Evolutionary conservation across 2,113 vertebrate genomes (phyloP), one percentile per base, ranked within the genome.

Genomic region (Ramphastos sulfuratus): DNA sequence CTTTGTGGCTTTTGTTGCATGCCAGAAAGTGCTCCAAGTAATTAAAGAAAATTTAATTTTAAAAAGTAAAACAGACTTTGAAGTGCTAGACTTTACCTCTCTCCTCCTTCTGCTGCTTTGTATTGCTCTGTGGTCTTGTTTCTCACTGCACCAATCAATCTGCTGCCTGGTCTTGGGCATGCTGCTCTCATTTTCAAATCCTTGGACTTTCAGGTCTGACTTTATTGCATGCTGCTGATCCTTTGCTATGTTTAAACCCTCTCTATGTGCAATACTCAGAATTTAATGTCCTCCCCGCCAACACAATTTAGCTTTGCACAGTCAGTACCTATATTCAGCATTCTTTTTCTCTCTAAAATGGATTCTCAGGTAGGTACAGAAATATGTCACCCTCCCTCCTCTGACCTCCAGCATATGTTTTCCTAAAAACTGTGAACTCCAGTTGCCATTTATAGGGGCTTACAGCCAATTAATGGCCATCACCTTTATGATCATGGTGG

Each of bases 111-210:
- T 67, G 19, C 48, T 69, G 31, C 61, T 75, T 79, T 89, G 33
- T 56, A 24, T 33, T 72, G 42, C 75, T n/a, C 78, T 50, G 55
- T 63, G 60, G 59, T 81, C 67, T 89, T 71, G 65, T 78, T 84
- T 79, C 35, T 44, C 69, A 50, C 21, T 28, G 21, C 63, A 85
- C 5, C 55, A 63, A 87, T 63, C 59, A 87, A 73, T 59, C 18
- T 30, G 19, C 55, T 73, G 67, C 46, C 59, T 72, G 25, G 74
- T 90, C 50, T 55, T 71, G 28, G 31, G 7, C 24, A 59, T 44
- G 27, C 12, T 84, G 74, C 17, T 89, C 84, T 82, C 52, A 85
- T 87, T 96, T 87, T 67, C 60, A 69, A 91, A 93, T 85, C 52
- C 67, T 89, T 70, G 78, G 71, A 82, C 71, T 79, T 92, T 63